phyloP scores from a whole-genome alignment of 2,888 invertebrate genomes.

The Morpho helenor region DNA sequence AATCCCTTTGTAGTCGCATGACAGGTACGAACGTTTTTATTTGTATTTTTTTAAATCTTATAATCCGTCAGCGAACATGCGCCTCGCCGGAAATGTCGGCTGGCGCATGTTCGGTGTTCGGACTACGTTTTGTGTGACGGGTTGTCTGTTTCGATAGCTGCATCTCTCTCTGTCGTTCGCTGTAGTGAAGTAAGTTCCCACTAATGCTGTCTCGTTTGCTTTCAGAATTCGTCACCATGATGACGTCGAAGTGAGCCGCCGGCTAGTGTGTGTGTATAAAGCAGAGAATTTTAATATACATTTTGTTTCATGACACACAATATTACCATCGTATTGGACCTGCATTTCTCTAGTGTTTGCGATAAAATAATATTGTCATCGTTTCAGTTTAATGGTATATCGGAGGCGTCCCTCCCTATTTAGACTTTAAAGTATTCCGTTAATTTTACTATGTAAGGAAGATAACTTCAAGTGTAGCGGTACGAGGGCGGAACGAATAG shows the following conservation, averaged over 20 bases:
- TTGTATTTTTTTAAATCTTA: slow-evolving; percentile 36
- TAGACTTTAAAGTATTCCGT: slow-evolving; percentile 78
- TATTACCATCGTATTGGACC: slow-evolving; percentile 80
- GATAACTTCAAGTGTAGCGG: slow-evolving; percentile 66
- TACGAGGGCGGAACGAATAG: slow-evolving; percentile 68
- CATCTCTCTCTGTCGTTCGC: slow-evolving; percentile 61
- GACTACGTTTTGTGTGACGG: slow-evolving; percentile 52
- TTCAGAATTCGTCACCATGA: slow-evolving; percentile 99
- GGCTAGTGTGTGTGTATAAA: slow-evolving; percentile 81
- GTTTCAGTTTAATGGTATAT: slow-evolving; percentile 70
- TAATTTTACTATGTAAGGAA: slow-evolving; percentile 75
- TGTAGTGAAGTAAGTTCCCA: slow-evolving; percentile 39
- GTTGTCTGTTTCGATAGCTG: slow-evolving; percentile 51
- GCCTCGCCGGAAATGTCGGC: slow-evolving; percentile 27
- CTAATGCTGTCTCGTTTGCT: slow-evolving; percentile 52
- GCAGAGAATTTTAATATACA: slow-evolving; percentile 82
- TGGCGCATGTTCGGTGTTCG: slow-evolving; percentile 25
- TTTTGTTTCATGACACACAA: slow-evolving; percentile 81
- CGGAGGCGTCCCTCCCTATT: slow-evolving; percentile 49
- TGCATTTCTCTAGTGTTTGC: slow-evolving; percentile 81
- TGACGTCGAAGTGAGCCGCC: slow-evolving; percentile 98
- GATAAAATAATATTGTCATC: slow-evolving; percentile 77
- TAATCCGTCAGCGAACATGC: slow-evolving; percentile 39
- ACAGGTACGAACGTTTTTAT: slow-evolving; percentile 40
- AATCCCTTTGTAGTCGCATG: slow-evolving; percentile 71